phyloP scores from a whole-genome alignment of 1,140 invertebrate species.

The Drosophila simulans region DNA sequence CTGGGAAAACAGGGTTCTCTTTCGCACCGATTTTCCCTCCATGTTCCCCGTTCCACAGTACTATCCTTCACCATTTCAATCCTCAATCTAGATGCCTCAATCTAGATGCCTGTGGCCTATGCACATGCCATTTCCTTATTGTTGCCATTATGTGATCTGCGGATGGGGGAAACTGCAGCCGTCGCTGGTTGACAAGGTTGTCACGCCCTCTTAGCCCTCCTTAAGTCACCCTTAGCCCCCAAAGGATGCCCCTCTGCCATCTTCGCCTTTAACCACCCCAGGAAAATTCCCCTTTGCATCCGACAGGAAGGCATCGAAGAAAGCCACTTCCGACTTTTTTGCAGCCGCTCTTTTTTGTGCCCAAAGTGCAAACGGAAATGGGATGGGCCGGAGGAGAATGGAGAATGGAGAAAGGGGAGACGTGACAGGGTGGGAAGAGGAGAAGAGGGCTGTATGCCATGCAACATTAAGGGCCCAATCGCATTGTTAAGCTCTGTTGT shows the following conservation, averaged over 20 bases:
- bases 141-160: slow-evolving; percentile 69
- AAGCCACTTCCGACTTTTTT: slow-evolving; percentile 52
- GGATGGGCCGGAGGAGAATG: slow-evolving; percentile 14
- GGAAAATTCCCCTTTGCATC: slow-evolving; percentile 7
- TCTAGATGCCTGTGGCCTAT: slow-evolving; percentile 40
- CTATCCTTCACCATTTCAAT: neutral
- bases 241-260: neutral
- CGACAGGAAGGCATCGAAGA: slow-evolving; percentile 48
- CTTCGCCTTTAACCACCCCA: no score
- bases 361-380: slow-evolving; percentile 65
- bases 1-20: slow-evolving; percentile 1
- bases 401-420: neutral
- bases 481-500: slow-evolving; percentile 63
- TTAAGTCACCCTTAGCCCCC: neutral
- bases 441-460: neutral
- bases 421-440: no score
- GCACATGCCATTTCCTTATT: slow-evolving; percentile 80
- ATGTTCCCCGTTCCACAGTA: neutral
- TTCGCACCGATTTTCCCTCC: neutral
- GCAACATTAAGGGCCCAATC: slow-evolving; percentile 34
- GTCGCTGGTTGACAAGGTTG: slow-evolving; percentile 9
- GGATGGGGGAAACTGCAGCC: slow-evolving; percentile 20
- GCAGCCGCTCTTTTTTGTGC: slow-evolving; percentile 44
- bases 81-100: neutral
- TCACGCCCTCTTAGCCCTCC: neutral